These are phyloP conservation scores for Zosterops japonicus DNA, from an alignment of 2,113 vertebrate genomes.

Conservation along the genomic window DNA sequence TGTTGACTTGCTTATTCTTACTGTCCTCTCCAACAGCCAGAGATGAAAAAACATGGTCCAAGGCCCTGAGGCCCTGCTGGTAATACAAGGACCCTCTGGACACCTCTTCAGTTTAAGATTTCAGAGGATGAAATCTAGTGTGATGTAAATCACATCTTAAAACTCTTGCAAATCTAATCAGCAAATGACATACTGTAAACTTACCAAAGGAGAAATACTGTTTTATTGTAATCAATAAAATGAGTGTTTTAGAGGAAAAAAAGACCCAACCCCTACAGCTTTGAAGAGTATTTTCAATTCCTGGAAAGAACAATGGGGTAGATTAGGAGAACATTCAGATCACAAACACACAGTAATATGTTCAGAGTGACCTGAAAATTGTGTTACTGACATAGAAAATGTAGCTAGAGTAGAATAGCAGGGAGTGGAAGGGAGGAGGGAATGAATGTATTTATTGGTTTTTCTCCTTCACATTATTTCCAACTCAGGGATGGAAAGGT, in stretches of 20 bases:
- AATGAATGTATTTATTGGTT: background rate
- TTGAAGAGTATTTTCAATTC: background rate
- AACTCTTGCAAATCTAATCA: background rate
- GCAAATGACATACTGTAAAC: background rate
- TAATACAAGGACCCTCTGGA: background rate
- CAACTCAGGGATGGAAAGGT: background rate
- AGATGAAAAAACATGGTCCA: background rate
- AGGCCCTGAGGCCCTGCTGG: background rate
- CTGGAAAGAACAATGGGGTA: background rate
- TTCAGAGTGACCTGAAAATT: background rate
- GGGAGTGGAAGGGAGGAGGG: background rate
- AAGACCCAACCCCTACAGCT: rapidly evolving
- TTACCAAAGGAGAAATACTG: background rate
- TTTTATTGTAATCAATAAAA: background rate
- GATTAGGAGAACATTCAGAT: background rate
- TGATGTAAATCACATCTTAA: background rate
- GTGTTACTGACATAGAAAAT: background rate
- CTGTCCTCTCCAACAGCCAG: background rate
- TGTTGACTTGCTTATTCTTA: background rate
- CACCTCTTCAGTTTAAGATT: background rate
- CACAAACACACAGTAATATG: background rate
- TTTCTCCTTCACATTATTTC: background rate
- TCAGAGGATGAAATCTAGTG: background rate
- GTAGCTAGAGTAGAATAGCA: background rate
- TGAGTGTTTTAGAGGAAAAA: background rate